phyloP scores from a whole-genome alignment of 2,888 invertebrate genomes.

The Eulithis prunata region DNA sequence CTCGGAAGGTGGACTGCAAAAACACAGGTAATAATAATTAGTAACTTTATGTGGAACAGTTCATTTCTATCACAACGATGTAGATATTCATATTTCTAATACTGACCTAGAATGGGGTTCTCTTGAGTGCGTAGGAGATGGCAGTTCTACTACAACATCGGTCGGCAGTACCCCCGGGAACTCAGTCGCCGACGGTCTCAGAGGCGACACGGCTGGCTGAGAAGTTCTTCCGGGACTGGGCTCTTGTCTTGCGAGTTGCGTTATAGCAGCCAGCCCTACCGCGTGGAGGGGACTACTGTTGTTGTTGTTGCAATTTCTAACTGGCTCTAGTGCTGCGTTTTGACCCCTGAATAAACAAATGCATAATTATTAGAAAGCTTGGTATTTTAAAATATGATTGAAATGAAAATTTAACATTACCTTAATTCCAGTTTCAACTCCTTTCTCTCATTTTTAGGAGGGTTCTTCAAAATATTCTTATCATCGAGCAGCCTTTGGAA shows the following conservation, averaged over 20 bases:
- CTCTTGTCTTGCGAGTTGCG: conserved; percentile 88
- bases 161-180: conserved; percentile 81
- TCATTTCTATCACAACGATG: neutral
- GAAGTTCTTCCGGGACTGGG: conserved; percentile 58
- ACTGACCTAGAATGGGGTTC: conserved; percentile 57
- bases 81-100: neutral
- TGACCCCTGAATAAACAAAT: conserved; percentile 54
- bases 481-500: conserved; percentile 91
- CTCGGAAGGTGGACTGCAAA: conserved; percentile 59
- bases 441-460: conserved; percentile 85
- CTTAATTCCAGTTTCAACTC: conserved; percentile 85
- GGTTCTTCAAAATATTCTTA: conserved; percentile 86
- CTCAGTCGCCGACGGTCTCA: conserved; percentile 56
- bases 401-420: conserved; percentile 46
- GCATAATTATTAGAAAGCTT: neutral
- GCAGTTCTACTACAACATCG: conserved; percentile 77
- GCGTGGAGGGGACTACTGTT: conserved; percentile 87
- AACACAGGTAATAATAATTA: neutral
- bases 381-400: neutral
- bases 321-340: conserved; percentile 72
- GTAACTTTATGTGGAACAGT: neutral
- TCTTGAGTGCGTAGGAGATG: conserved; percentile 66
- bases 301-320: conserved; percentile 81
- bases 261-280: conserved; percentile 91
- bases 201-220: conserved; percentile 46